Evolutionary conservation across 2,113 vertebrate species (phyloP).

Genomic region (Oplegnathus fasciatus): DNA sequence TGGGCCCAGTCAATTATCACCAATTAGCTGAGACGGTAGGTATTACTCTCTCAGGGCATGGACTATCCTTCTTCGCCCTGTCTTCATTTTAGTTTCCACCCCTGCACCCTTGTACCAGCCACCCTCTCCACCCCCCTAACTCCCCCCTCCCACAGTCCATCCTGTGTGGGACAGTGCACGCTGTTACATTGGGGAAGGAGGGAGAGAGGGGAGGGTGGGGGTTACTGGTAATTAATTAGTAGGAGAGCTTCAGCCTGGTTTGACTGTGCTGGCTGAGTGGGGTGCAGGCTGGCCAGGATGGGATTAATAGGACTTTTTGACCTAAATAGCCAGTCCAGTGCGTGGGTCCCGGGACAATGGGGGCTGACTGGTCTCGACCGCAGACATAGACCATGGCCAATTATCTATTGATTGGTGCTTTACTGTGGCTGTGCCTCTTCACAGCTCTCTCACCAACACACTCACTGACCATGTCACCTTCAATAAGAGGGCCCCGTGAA

Average conservation of each 20-base stretch:
- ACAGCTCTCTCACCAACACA: slow-evolving; percentile 82
- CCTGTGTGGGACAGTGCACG: slow-evolving; percentile 64
- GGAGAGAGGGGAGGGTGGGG: slow-evolving; percentile 71
- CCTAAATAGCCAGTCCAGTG: slow-evolving; percentile 90
- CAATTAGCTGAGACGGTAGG: slow-evolving; percentile 81
- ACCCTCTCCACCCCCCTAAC: slow-evolving; percentile 9
- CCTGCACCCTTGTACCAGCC: slow-evolving; percentile 70
- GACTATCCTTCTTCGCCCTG: slow-evolving; percentile 69
- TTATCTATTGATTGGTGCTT: slow-evolving; percentile 92
- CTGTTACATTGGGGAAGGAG: slow-evolving; percentile 53
- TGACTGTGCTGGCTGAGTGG: slow-evolving; percentile 64
- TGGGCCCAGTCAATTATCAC: slow-evolving; percentile 77
- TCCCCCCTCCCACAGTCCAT: slow-evolving; percentile 18
- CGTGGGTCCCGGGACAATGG: slow-evolving; percentile 85
- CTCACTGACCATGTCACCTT: slow-evolving; percentile 84
- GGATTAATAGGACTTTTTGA: slow-evolving; percentile 89
- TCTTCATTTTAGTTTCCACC: slow-evolving; percentile 76
- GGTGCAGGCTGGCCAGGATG: slow-evolving; percentile 56
- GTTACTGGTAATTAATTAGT: slow-evolving; percentile 91
- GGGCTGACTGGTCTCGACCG: slow-evolving; percentile 85
- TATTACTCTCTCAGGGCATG: slow-evolving; percentile 77
- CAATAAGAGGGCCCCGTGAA: slow-evolving; percentile 66
- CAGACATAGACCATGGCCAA: slow-evolving; percentile 89
- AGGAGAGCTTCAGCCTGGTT: slow-evolving; percentile 80
- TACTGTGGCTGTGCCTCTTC: slow-evolving; percentile 86